These are phyloP conservation scores for Eulithis testata DNA, from an alignment of 2,888 invertebrate genomes.

Conservation along the genomic window DNA sequence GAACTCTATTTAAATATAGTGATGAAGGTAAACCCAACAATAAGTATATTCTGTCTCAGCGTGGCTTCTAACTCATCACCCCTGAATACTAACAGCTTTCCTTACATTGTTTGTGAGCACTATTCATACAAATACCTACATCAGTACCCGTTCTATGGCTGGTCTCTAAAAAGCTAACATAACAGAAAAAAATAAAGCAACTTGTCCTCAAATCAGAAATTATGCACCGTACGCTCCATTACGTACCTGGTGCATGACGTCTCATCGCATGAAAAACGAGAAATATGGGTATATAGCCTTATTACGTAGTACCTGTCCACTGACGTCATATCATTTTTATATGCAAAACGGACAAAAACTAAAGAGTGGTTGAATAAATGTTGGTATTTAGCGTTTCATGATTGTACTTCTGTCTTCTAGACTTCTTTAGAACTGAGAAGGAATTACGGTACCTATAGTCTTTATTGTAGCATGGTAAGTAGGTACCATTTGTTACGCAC, in stretches of 20 bases:
- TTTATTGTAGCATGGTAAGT: too few relatives aligned
- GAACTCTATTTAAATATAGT: too few relatives aligned
- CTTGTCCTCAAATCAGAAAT: slow-evolving; percentile 19
- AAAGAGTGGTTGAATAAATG: background rate
- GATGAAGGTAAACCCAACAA: too few relatives aligned
- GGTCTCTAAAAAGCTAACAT: background rate
- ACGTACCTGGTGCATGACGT: slow-evolving; percentile 6
- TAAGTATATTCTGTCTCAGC: too few relatives aligned
- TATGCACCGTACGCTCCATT: slow-evolving; percentile 5
- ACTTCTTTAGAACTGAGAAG: too few relatives aligned
- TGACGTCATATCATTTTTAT: slow-evolving; percentile 18
- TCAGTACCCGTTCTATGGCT: background rate
- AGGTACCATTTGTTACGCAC: too few relatives aligned
- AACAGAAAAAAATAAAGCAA: slow-evolving; percentile 11
- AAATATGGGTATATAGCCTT: slow-evolving; percentile 14
- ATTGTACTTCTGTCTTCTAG: too few relatives aligned
- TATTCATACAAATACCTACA: too few relatives aligned
- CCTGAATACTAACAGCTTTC: too few relatives aligned
- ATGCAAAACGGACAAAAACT: slow-evolving; percentile 1
- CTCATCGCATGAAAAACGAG: slow-evolving; percentile 18
- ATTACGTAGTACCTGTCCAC: slow-evolving; percentile 8
- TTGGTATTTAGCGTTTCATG: background rate
- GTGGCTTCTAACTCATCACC: too few relatives aligned
- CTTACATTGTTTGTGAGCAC: too few relatives aligned
- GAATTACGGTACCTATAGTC: too few relatives aligned